Evolutionary conservation across 2,888 invertebrate species (phyloP).

Genomic region (Campoplex capitator): DNA sequence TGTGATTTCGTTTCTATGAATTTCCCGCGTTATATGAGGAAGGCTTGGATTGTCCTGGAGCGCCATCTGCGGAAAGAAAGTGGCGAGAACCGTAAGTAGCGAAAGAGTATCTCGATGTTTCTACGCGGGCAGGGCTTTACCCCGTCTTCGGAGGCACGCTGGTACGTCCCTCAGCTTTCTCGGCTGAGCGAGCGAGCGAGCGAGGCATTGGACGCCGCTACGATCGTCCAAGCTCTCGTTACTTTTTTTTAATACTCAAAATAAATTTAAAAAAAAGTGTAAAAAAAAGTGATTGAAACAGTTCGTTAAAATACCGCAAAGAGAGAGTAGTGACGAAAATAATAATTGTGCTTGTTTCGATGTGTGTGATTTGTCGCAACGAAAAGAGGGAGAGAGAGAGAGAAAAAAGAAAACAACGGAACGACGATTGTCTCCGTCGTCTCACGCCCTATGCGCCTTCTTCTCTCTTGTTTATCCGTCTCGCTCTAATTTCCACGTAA

Average conservation of each 20-base stretch:
- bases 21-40: slow-evolving; percentile 37
- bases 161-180: slow-evolving; percentile 39
- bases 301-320: neutral
- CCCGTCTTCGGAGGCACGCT: slow-evolving; percentile 22
- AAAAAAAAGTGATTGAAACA: slow-evolving; percentile 34
- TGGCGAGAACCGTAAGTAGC: neutral
- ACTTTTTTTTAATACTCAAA: neutral
- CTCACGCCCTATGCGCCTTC: neutral
- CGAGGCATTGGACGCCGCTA: slow-evolving; percentile 34
- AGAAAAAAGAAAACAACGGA: slow-evolving; percentile 19
- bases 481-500: neutral
- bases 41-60: neutral
- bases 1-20: slow-evolving; percentile 3
- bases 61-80: slow-evolving; percentile 44
- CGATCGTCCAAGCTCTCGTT: slow-evolving; percentile 31
- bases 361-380: slow-evolving; percentile 7
- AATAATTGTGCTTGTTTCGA: slow-evolving; percentile 3
- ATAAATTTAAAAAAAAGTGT: neutral
- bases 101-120: slow-evolving; percentile 12
- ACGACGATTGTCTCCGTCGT: neutral
- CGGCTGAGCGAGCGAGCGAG: neutral
- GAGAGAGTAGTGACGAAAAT: slow-evolving; percentile 12
- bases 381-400: slow-evolving; percentile 4
- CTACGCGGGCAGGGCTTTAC: neutral
- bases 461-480: neutral